Evolutionary conservation across 1,140 invertebrate genomes (phyloP).

Genomic region (Panulirus ornatus): DNA sequence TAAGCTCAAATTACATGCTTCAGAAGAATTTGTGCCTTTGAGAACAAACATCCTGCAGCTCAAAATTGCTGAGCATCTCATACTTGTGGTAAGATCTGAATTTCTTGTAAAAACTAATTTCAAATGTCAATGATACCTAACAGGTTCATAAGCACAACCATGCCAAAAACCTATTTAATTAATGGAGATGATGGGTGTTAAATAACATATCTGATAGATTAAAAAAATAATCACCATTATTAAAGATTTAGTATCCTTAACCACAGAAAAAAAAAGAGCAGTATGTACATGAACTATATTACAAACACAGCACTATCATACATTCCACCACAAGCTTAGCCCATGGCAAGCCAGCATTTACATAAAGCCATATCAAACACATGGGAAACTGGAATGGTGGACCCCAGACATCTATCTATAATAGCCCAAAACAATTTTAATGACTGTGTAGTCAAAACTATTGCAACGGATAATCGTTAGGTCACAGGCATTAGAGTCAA

Average conservation of each 20-base stretch:
- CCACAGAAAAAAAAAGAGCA: constrained; percentile 43
- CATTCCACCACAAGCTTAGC: constrained; percentile 57
- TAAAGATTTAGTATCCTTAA: constrained; percentile 63
- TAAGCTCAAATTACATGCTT: background rate
- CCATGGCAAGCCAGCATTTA: constrained; percentile 50
- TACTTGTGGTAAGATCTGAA: constrained; percentile 5
- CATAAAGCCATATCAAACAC: constrained; percentile 45
- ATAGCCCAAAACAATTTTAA: constrained; percentile 12
- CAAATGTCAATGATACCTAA: constrained; percentile 18
- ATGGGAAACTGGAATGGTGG: constrained; percentile 58
- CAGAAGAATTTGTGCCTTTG: background rate
- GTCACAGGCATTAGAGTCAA: constrained; percentile 43
- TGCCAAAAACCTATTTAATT: constrained; percentile 31
- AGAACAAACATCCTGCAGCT: constrained; percentile 41
- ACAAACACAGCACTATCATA: constrained; percentile 60
- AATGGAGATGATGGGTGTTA: constrained; percentile 46
- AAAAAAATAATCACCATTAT: constrained; percentile 34
- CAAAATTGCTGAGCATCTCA: constrained; percentile 55
- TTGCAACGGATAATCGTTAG: constrained; percentile 33
- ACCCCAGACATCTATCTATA: constrained; percentile 52
- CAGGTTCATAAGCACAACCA: constrained; percentile 26
- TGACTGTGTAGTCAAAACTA: constrained; percentile 13
- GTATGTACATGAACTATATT: constrained; percentile 65
- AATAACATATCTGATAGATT: constrained; percentile 46
- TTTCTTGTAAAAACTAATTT: background rate